These are phyloP conservation scores for Lepidonotus clava DNA, from an alignment of 2,888 invertebrate genomes.

Conservation along the genomic window DNA sequence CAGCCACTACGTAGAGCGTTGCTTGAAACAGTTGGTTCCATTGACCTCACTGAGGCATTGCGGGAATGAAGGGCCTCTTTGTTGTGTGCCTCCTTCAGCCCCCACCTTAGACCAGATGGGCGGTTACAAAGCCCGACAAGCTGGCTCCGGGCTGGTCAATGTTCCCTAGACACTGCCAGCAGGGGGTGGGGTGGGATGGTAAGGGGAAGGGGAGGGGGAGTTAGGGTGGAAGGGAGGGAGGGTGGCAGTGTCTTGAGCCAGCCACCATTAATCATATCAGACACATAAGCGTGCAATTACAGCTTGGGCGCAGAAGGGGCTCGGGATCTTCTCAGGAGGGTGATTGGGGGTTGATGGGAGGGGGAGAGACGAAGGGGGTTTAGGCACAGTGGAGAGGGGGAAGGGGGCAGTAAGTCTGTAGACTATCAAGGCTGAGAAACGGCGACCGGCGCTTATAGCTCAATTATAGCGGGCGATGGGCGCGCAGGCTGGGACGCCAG, in stretches of 20 bases:
- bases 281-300: slow-evolving; percentile 16
- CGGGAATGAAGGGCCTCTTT: background rate
- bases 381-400: background rate
- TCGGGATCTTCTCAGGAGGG: background rate
- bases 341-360: background rate
- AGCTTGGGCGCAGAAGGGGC: background rate
- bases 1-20: background rate
- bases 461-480: background rate
- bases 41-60: background rate
- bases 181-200: background rate
- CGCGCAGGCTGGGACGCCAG: background rate
- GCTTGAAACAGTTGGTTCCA: background rate
- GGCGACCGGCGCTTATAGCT: background rate
- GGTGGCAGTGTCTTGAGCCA: background rate
- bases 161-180: background rate
- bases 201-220: background rate
- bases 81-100: background rate
- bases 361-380: background rate
- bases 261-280: slow-evolving; percentile 26
- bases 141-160: background rate
- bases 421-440: background rate
- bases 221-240: background rate
- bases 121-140: background rate
- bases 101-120: background rate
- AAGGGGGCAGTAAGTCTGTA: background rate